Conservation (phyloP, 2,888 invertebrate genomes). For the Nemapogon koenigi region DNA sequence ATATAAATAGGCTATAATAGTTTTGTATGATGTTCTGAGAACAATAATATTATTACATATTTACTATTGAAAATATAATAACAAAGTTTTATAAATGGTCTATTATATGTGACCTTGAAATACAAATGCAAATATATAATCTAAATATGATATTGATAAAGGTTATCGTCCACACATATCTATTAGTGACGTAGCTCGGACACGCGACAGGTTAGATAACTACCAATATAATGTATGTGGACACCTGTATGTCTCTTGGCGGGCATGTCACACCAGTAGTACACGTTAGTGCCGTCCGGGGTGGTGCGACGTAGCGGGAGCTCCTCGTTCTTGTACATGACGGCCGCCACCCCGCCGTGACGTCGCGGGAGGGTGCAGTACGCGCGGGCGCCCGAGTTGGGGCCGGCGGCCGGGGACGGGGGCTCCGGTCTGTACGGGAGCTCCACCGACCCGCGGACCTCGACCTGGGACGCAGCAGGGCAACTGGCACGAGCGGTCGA, state of each 20-base stretch:
- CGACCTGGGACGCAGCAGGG: conserved; percentile 23
- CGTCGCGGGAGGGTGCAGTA: conserved; percentile 59
- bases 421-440: conserved; percentile 64
- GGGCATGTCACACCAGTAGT: conserved; percentile 87
- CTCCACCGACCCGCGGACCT: conserved; percentile 74
- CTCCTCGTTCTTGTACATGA: conserved; percentile 32
- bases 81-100: too few species aligned
- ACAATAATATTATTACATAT: too few species aligned
- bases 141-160: too few species aligned
- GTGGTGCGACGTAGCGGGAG: conserved; percentile 78
- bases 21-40: too few species aligned
- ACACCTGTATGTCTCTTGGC: conserved; percentile 44
- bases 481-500: conserved; percentile 16
- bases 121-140: too few species aligned
- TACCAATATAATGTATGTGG: not conserved
- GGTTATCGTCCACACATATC: too few species aligned
- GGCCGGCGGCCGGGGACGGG: conserved; percentile 23
- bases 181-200: too few species aligned
- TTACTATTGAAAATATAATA: too few species aligned
- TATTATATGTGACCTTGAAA: too few species aligned
- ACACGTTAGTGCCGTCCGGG: conserved; percentile 83
- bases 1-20: too few species aligned
- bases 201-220: too few species aligned
- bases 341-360: conserved; percentile 33
- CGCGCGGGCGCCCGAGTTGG: conserved; percentile 33